These are phyloP conservation scores for Andricus quercusramuli DNA, from an alignment of 2,888 invertebrate species.

Conservation along the genomic window DNA sequence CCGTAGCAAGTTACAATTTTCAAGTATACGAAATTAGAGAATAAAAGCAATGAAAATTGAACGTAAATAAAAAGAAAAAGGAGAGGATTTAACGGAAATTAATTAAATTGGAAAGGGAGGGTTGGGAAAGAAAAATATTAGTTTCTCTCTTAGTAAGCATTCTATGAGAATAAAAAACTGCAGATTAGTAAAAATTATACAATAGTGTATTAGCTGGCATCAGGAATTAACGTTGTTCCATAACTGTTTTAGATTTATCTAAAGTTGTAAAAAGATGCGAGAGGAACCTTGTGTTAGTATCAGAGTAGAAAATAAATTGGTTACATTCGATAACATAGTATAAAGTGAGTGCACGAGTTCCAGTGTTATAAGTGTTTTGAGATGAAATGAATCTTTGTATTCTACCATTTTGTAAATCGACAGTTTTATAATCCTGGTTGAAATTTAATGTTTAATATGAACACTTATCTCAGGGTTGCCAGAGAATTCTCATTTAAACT, in stretches of 20 bases:
- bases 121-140: constrained; percentile 60
- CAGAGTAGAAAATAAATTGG: constrained; percentile 21
- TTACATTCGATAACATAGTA: constrained; percentile 20
- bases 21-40: neutral
- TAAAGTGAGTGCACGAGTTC: constrained; percentile 47
- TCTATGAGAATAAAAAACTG: constrained; percentile 16
- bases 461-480: no score
- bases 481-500: no score
- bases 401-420: neutral
- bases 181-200: constrained; percentile 11
- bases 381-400: neutral
- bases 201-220: constrained; percentile 57
- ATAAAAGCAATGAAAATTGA: constrained; percentile 39
- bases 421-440: no score
- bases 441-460: no score
- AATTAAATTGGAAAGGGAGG: constrained; percentile 60
- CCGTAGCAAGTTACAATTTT: constrained; percentile 11
- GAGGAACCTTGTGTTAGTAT: constrained; percentile 11
- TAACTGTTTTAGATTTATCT: constrained; percentile 56
- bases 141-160: constrained; percentile 62
- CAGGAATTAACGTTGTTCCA: constrained; percentile 74
- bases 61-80: constrained; percentile 47
- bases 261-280: constrained; percentile 1
- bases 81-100: constrained; percentile 51
- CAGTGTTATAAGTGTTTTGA: constrained; percentile 26